Evolutionary conservation across 2,888 invertebrate species (phyloP), one percentile per base, ranked within the genome.

Genomic region (Buathra laborator): DNA sequence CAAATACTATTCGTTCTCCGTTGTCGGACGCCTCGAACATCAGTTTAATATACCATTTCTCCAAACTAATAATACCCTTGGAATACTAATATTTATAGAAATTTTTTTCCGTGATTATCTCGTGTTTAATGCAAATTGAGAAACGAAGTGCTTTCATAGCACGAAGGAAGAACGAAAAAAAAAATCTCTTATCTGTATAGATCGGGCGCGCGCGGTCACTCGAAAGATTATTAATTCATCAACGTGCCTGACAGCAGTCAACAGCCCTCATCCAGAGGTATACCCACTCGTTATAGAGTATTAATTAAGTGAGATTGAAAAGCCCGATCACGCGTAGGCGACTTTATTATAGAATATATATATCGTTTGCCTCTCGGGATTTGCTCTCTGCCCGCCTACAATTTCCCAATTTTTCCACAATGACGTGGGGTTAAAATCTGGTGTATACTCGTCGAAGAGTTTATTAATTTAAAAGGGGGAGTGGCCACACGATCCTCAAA

Each of bases 281-380:
- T 56, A 62, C 68, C 59, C 70, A 10, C 64, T 81, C 72, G 81
- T 84, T 75, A 81, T 43, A 72, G 77, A 43, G 74, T 81, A 84
- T 81, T 84, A 84, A 84, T 84, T 84, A 81, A 84, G 24, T 29
- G 68, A 81, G 84, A 84, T 84, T 81, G 84, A 84, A 81, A 81
- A 81, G 81, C 68, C 74, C 56, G 84, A 81, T 81, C 70, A 37
- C 74, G 81, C 81, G 81, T 84, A 78, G 84, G 84, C 81, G 84
- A 74, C 77, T 81, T 74, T 78, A 81, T 84, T 75, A 80, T 71
- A 59, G 79, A 83, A 72, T 51, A 48, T 29, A 77, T 72, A 43
- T 56, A 37, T 12, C 37, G 46, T 80, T 56, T 51, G 16, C 37
- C 19, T 43, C 62, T 16, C 16, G 29, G 51, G 24, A 29, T 29